Base-by-base conservation (phyloP, 2,113 vertebrate genomes). In the Leiothrix lutea region DNA sequence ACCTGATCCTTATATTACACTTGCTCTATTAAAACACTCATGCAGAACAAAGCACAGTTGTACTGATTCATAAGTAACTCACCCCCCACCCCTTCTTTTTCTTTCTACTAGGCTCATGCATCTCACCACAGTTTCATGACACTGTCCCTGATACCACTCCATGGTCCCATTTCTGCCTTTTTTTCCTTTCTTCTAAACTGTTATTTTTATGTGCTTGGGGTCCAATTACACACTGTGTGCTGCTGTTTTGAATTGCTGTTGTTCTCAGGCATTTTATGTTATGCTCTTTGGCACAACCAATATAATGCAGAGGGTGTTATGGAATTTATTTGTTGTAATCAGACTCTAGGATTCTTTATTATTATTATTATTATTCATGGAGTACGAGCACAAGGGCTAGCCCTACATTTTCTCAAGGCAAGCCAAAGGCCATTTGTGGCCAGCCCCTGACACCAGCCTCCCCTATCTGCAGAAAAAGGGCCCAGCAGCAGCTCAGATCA, bases 1-100 rank as follows among this genome's bases (percentile, higher is more conserved):
- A 98, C 97, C 98, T 98, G 97, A 98, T 98, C 98, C 98, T 98
- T 97, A 98, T 98, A 98, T 98, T 98, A 98, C 97, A 98, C 98
- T 98, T 78, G 81, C 97, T 98, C 97, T 98, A 98, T 98, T 98
- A 98, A 98, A 98, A 98, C 97, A 98, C 97, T 98, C 98, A 98
- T 97, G 97, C 97, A 98, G 98, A 98, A 98, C 98, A 98, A 98
- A 98, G 98, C 98, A 97, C 97, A 95, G 97, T 97, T 98, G 97
- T 97, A 98, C 97, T 98, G 97, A 98, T 98, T 98, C 97, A 98
- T 98, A 98, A 98, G 97, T 97, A 98, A 98, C 97, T 96, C 97
- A 57, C 62, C 89, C 73, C 85, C 82, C 88, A 65, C 72, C 83
- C 94, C 83, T 89, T 87, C 91, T 96, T 94, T 94, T 92, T 97